Conservation (phyloP, 2,888 invertebrate species). For the Tortricodes alternella region DNA sequence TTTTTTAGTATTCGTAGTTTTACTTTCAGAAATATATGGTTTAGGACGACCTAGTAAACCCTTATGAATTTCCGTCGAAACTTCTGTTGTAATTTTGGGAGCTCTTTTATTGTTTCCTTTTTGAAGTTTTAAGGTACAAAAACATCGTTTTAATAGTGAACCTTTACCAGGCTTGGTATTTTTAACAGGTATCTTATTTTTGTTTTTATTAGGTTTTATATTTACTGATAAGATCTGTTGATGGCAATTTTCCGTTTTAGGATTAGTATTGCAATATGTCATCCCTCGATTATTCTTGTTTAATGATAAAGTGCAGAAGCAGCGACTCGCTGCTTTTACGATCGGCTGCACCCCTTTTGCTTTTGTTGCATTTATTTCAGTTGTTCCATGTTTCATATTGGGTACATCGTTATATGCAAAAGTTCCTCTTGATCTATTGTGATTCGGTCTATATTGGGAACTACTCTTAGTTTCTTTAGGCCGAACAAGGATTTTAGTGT, state of each 20-base stretch:
- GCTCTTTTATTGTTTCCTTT: conserved; percentile 16
- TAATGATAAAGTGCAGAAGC: background rate
- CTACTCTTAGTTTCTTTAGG: too few relatives aligned
- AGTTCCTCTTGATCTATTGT: background rate
- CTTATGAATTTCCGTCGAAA: background rate
- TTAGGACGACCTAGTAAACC: background rate
- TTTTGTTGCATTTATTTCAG: too few relatives aligned
- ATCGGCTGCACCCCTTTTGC: background rate
- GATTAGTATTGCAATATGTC: too few relatives aligned
- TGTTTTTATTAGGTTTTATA: background rate
- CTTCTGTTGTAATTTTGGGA: background rate
- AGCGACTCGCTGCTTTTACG: background rate
- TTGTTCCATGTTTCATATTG: background rate
- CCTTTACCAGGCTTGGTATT: conserved; percentile 26
- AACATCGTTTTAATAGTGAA: conserved; percentile 40
- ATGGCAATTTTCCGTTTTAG: too few relatives aligned
- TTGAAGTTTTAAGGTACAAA: conserved; percentile 47
- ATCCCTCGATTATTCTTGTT: too few relatives aligned
- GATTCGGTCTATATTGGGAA: background rate
- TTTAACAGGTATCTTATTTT: background rate
- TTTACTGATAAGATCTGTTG: background rate
- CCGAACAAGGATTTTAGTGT: too few relatives aligned
- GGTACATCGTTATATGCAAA: background rate
- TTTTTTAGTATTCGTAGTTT: conserved; percentile 11
- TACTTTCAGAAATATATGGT: conserved; percentile 11